Evolutionary conservation across 30 jellyfish, hydroid and myxozoan species (phyloP), one percentile per base, ranked within the genome.

Genomic region (Hydra vulgaris): DNA sequence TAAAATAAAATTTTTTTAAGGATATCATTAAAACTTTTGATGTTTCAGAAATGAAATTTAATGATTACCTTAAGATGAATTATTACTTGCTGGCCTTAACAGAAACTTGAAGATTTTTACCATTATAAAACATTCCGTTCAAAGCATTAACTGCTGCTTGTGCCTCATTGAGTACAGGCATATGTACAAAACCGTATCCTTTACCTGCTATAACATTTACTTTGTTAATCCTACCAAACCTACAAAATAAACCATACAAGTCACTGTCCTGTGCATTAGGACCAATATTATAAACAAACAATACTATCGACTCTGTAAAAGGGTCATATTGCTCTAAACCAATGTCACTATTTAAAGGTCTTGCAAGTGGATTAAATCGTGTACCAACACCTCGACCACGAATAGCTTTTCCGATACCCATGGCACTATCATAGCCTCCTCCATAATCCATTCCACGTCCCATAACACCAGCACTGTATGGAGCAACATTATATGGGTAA

Each of bases 131-230:
- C 52, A 23, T 54, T 5, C 85, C 85, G 1, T 78, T 78, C 7
- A 78, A 61, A 77, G 25, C 79, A 23, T 54, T 27, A 23, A 78
- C 85, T 15, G 85, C 85, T 26, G 66, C 85, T 18, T 54, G 7
- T 7, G 85, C 85, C 69, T 78, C 85, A 19, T 52, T 53, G 18
- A 21, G 79, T 16, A 78, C 54, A 18, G 85, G 85, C 85, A 78
- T 78, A 56, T 78, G 85, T 18, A 78, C 85, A 78, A 78, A 78
- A 12, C 82, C 85, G 69, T 78, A 78, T 20, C 85, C 85, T 78
- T 66, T 78, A 0, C 85, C 85, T 53, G 27, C 85, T 1, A 78
- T 56, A 7, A 78, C 85, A 78, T 78, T 54, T 15, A 78, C 85
- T 54, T 78, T 78, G 25, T 52, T 78, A 40, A 78, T 78, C 18